A percentile compares a stretch with the other conserved stretches of the same genome.
These are phyloP conservation scores for Microctenopoma stevenorrisi DNA, from an alignment of 2,797 vertebrate genomes.

Conservation along the genomic window DNA sequence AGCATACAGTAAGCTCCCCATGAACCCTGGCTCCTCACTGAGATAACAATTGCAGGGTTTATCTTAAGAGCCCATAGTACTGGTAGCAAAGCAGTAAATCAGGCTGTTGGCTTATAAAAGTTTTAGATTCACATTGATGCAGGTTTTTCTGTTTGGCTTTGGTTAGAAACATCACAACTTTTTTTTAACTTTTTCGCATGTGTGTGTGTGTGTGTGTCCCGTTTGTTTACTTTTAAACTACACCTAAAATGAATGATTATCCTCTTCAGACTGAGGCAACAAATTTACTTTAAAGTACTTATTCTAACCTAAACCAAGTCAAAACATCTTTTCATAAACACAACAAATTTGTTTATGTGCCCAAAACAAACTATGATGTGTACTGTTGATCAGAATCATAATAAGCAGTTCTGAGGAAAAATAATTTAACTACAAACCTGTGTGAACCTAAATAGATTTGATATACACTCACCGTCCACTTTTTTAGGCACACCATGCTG, in stretches of 20 bases:
- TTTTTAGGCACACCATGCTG: too few relatives aligned
- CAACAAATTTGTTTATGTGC: too few relatives aligned
- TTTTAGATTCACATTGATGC: conserved; percentile 49
- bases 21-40: conserved; percentile 21
- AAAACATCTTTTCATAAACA: too few relatives aligned
- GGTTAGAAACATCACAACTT: conserved; percentile 35
- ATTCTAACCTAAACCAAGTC: too few relatives aligned
- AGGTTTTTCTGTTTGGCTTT: conserved; percentile 40
- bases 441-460: too few relatives aligned
- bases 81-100: conserved; percentile 49
- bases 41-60: conserved; percentile 42
- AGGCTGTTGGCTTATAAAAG: conserved; percentile 61
- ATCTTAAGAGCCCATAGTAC: conserved; percentile 41
- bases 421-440: too few relatives aligned
- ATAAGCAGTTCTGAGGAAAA: too few relatives aligned
- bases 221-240: conserved; percentile 33
- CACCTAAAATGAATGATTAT: conserved; percentile 55
- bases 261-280: conserved; percentile 42
- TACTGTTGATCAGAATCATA: too few relatives aligned
- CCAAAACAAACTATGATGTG: too few relatives aligned
- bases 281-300: conserved; percentile 2
- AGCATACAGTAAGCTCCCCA: conserved; percentile 35
- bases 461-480: too few relatives aligned
- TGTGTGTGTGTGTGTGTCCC: conserved; percentile 27
- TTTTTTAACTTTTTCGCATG: conserved; percentile 27